A percentile compares a stretch with the other conserved stretches of the same genome.
Evolutionary conservation across 1,140 invertebrate genomes (phyloP).

Genomic region (Brevipalpus yothersi): DNA sequence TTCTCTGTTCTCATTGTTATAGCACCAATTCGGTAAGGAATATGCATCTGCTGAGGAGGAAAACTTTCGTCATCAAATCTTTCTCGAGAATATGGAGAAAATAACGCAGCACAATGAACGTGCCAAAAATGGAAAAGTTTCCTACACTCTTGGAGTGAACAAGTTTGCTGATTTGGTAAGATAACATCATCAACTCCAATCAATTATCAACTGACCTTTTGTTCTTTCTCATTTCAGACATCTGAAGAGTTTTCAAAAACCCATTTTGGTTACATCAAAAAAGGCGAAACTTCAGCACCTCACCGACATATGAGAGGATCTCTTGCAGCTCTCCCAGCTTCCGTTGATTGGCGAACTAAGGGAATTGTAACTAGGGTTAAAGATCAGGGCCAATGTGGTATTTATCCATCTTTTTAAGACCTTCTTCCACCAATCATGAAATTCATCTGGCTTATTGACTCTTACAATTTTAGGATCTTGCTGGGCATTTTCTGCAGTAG

Average conservation of each 20-base stretch:
- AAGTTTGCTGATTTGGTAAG: neutral
- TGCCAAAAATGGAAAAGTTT: constrained; percentile 13
- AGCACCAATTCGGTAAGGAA: no score
- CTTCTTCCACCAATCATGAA: no score
- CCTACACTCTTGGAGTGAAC: constrained; percentile 19
- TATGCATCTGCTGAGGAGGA: constrained; percentile 5
- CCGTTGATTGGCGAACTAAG: constrained; percentile 58
- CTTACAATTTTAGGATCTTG: no score
- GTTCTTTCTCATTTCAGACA: neutral
- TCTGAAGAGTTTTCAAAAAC: neutral
- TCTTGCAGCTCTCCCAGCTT: constrained; percentile 28
- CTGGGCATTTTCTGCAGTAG: constrained; percentile 81
- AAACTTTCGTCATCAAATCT: constrained; percentile 6
- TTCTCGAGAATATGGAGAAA: constrained; percentile 7
- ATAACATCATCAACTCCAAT: neutral
- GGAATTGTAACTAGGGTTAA: constrained; percentile 54
- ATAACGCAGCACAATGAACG: constrained; percentile 9
- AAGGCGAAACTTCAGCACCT: constrained; percentile 9
- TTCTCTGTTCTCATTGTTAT: no score
- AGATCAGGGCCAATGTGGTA: constrained; percentile 35
- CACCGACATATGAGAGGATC: neutral
- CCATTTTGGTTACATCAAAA: neutral
- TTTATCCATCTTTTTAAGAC: no score
- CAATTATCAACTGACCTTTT: neutral
- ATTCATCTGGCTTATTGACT: no score